Evolutionary conservation across 92 coral and sea anemone species (phyloP), one percentile per base, ranked within the genome.

Genomic region (Hydrozoanthus gracilis): DNA sequence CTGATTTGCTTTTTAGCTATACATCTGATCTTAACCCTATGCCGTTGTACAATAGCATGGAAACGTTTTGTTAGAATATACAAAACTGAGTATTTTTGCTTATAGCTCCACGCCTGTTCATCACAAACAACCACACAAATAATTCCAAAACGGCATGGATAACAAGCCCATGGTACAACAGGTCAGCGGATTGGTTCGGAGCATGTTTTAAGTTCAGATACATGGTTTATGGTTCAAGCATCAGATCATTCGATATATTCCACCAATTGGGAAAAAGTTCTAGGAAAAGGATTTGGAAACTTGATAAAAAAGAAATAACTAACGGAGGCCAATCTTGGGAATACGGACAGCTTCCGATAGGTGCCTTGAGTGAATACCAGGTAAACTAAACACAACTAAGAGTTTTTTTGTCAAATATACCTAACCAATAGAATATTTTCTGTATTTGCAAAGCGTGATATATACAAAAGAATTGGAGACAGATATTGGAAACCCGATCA

Each of bases 171-270:
- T 64, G 61, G 80, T 79, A 83, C 78, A n/a, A 68, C 64, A 84
- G 90, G 87, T 88, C 93, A 27, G 71, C 88, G 9, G 87, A 88
- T 15, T 88, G 91, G 27, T 89, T 75, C 12, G 91, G 79, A 7
- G 88, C 76, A 79, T 91, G 93, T 45, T 64, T 91, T 6, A 79
- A 69, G 51, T 91, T 91, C 68, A 91, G 91, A 55, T 91, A 86
- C 86, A 86, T 69, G 77, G 17, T 91, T 73, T 73, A 69, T 49
- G 94, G 94, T 16, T 86, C 90, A 74, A 92, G 92, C 0, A 87
- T 87, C 16, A 86, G 10, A 60, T 76, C 88, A 11, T 79, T 91
- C 13, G 76, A 48, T 17, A 74, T 91, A 54, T 82, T 73, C 76
- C 90, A 91, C 71, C 64, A 78, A 35, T 12, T 76, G 69, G 83